phyloP scores from a whole-genome alignment of 2,113 vertebrate genomes.

The Tachuris rubrigastra region DNA sequence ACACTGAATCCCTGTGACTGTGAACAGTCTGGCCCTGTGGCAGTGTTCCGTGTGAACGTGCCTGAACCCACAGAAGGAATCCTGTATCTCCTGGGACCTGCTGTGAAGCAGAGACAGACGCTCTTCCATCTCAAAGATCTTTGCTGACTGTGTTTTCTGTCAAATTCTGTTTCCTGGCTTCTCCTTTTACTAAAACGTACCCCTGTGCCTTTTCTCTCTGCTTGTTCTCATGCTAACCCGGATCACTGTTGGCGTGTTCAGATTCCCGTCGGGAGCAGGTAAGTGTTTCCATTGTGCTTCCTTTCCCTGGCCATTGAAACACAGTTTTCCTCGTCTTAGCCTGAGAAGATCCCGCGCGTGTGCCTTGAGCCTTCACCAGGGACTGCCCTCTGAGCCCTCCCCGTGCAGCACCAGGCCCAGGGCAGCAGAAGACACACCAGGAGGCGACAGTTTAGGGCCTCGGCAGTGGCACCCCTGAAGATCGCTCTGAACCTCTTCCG shows the following conservation, averaged over 20 bases:
- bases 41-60: neutral
- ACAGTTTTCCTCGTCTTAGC: constrained; percentile 79
- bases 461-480: neutral
- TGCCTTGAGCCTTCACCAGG: constrained; percentile 72
- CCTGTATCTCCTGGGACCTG: neutral
- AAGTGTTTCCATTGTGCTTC: neutral
- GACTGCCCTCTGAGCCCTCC: constrained; percentile 69
- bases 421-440: constrained; percentile 27
- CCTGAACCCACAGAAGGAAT: neutral
- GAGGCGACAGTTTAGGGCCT: constrained; percentile 32
- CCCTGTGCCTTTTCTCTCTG: neutral
- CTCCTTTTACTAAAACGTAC: neutral
- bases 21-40: neutral
- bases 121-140: neutral
- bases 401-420: constrained; percentile 30
- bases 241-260: neutral
- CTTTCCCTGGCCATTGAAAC: constrained; percentile 54
- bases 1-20: neutral
- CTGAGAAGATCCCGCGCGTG: constrained; percentile 71
- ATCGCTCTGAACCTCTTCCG: constrained; percentile 3
- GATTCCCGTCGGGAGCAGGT: neutral
- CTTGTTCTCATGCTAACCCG: neutral
- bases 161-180: neutral
- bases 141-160: neutral
- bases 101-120: neutral